These are phyloP conservation scores for Drosophila neonasuta DNA, from an alignment of 2,888 invertebrate genomes.

Conservation along the genomic window DNA sequence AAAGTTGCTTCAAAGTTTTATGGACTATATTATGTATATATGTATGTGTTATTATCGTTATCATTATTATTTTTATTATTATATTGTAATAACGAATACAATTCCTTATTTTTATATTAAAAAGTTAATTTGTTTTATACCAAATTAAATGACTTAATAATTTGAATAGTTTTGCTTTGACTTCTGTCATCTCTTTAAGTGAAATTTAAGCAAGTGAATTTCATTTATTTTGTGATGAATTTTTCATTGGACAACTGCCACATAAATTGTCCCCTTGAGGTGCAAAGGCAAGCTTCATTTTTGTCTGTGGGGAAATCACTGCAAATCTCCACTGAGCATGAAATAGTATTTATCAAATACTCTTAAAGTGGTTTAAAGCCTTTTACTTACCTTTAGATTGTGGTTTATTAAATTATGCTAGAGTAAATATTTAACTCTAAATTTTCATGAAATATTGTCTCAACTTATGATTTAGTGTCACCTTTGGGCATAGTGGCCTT, in stretches of 20 bases:
- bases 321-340: neutral
- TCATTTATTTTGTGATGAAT: neutral
- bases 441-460: neutral
- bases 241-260: slow-evolving; percentile 20
- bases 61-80: too few relatives aligned
- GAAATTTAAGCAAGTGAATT: neutral
- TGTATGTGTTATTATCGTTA: too few relatives aligned
- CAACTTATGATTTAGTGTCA: neutral
- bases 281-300: neutral
- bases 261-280: slow-evolving; percentile 13
- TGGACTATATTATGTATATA: too few relatives aligned
- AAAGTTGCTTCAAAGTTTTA: too few relatives aligned
- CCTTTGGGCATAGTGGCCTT: neutral
- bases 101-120: too few relatives aligned
- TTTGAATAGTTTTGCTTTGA: too few relatives aligned
- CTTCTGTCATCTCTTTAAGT: neutral
- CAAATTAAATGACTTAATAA: too few relatives aligned
- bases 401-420: neutral
- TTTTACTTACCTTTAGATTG: neutral
- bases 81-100: too few relatives aligned
- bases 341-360: neutral
- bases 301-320: slow-evolving; percentile 45
- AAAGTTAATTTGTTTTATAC: too few relatives aligned
- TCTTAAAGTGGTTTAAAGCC: neutral
- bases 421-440: neutral